Conservation (phyloP, 2,888 invertebrate genomes). For the Amiota mariae region DNA sequence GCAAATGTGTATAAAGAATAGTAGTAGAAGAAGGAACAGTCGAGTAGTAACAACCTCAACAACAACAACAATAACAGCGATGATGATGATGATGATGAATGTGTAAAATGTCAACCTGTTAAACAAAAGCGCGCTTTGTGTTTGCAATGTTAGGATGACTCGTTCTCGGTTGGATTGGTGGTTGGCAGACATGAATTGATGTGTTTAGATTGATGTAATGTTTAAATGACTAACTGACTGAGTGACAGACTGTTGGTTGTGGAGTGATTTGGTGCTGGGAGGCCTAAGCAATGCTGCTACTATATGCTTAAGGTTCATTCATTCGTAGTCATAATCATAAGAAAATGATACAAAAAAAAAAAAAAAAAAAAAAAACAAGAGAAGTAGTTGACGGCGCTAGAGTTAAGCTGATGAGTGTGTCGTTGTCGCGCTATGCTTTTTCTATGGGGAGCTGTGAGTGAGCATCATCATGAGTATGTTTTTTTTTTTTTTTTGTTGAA, state of each 20-base stretch:
- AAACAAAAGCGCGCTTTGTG: constrained; percentile 15
- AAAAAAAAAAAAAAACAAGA: no score
- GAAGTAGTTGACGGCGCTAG: no score
- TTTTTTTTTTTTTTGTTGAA: background rate
- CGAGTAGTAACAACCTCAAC: background rate
- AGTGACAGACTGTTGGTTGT: background rate
- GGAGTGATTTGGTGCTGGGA: no score
- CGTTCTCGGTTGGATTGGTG: background rate
- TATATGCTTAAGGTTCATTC: no score
- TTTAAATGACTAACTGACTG: constrained; percentile 9
- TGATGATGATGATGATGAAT: background rate
- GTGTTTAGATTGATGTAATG: background rate
- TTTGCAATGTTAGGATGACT: background rate
- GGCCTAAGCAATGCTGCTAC: no score
- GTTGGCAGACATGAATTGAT: background rate
- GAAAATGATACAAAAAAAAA: no score
- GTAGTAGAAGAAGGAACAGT: background rate
- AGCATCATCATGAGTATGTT: background rate
- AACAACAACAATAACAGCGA: background rate
- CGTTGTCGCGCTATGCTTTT: no score
- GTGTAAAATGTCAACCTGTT: constrained; percentile 25
- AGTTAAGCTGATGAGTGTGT: no score
- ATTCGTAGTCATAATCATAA: no score
- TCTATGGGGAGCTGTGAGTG: background rate
- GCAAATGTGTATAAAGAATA: background rate